phyloP scores from a whole-genome alignment of 2,888 invertebrate species.

The Muscina levida region DNA sequence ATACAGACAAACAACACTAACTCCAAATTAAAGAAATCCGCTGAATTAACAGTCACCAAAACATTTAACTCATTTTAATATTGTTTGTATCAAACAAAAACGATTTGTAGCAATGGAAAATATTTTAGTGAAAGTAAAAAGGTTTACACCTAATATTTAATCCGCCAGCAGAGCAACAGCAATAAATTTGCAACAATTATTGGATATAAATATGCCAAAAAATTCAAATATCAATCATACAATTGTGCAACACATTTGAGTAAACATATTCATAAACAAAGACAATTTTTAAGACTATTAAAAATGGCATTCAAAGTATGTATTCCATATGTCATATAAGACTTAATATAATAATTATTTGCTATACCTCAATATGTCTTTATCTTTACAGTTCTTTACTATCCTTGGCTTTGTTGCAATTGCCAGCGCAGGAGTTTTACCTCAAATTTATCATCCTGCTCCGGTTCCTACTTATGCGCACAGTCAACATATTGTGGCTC shows the following conservation, averaged over 20 bases:
- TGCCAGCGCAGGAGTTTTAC: constrained; percentile 72
- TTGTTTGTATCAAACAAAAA: too few species aligned
- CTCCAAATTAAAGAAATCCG: too few species aligned
- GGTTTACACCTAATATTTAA: too few species aligned
- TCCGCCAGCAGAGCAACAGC: too few species aligned
- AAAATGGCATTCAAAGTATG: constrained; percentile 51
- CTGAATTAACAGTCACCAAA: too few species aligned
- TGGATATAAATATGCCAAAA: constrained; percentile 45
- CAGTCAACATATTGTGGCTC: constrained; percentile 71
- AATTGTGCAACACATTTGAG: neutral
- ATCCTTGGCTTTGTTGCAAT: constrained; percentile 72
- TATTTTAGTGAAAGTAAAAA: too few species aligned
- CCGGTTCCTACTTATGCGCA: constrained; percentile 28
- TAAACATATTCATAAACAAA: neutral
- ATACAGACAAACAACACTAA: too few species aligned
- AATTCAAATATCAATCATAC: constrained; percentile 40
- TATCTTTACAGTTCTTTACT: constrained; percentile 69
- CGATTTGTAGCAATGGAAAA: too few species aligned
- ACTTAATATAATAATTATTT: neutral
- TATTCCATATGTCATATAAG: neutral
- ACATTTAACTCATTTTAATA: too few species aligned
- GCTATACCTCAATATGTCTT: neutral
- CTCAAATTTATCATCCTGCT: constrained; percentile 37
- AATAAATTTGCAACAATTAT: too few species aligned
- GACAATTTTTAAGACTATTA: neutral